phyloP scores from a whole-genome alignment of 2,888 invertebrate species.

The Gymnosoma rotundatum region DNA sequence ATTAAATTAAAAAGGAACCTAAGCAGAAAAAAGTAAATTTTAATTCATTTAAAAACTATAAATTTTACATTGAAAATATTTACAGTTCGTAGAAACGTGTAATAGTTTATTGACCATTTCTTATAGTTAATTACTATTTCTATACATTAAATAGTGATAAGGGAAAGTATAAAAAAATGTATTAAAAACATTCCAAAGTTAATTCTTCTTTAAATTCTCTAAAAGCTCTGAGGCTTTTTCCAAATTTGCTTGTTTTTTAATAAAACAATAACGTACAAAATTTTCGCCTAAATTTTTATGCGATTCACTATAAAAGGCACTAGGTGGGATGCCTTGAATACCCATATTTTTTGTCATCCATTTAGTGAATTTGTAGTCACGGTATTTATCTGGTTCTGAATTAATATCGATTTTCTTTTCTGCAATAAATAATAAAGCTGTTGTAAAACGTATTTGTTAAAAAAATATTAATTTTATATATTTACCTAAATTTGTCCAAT shows the following conservation, averaged over 20 bases:
- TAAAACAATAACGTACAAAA: conserved; percentile 96
- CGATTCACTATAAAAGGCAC: conserved; percentile 93
- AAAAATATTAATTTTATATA: background rate
- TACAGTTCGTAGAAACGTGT: too few relatives aligned
- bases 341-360: conserved; percentile 97
- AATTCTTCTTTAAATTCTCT: conserved; percentile 83
- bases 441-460: background rate
- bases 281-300: conserved; percentile 93
- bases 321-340: conserved; percentile 94
- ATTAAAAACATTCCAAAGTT: background rate
- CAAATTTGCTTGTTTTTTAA: conserved; percentile 92
- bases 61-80: too few relatives aligned
- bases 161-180: background rate
- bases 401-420: conserved; percentile 87
- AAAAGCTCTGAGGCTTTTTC: conserved; percentile 86
- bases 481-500: conserved; percentile 90
- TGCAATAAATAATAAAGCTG: conserved; percentile 76
- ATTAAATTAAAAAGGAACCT: too few relatives aligned
- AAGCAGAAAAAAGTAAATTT: too few relatives aligned
- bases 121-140: too few relatives aligned
- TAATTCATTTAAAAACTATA: too few relatives aligned
- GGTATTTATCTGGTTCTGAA: conserved; percentile 87
- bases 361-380: conserved; percentile 96
- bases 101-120: too few relatives aligned
- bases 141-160: background rate